phyloP scores from a whole-genome alignment of 37 sponge, comb jelly and placozoan genomes.

The Beroe ovata region DNA sequence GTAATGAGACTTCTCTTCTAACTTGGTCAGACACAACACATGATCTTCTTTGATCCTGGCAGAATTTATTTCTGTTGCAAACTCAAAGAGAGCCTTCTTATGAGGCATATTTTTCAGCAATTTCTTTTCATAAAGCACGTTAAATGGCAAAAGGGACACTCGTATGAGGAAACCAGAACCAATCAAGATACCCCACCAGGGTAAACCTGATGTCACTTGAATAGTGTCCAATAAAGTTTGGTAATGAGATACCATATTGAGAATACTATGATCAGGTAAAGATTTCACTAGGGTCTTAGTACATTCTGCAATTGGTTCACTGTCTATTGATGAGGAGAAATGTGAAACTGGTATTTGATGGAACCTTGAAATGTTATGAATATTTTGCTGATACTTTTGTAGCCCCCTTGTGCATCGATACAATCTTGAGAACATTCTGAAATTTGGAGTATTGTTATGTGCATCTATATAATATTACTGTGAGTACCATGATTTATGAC shows the following conservation, averaged over 20 bases:
- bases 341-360: no score
- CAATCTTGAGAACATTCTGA: no score
- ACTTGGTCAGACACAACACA: not conserved
- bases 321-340: not conserved
- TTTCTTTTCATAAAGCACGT: constrained; percentile 11
- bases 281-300: not conserved
- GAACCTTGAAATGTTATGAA: no score
- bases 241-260: not conserved
- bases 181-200: constrained; percentile 37
- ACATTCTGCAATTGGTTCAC: not conserved
- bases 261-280: not conserved
- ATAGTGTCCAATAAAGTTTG: constrained; percentile 12
- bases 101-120: not conserved
- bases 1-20: not conserved
- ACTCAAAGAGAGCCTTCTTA: not conserved
- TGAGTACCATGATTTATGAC: no score
- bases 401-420: no score
- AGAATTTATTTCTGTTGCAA: not conserved
- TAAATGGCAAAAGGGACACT: not conserved
- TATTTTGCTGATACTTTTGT: no score
- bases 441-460: no score
- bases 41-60: not conserved
- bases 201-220: constrained; percentile 27
- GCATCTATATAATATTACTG: no score
- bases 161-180: constrained; percentile 13